A percentile compares a stretch with the other conserved stretches of the same genome.
These are phyloP conservation scores for Candidula unifasciata DNA, from an alignment of 2,888 invertebrate genomes.

Conservation along the genomic window DNA sequence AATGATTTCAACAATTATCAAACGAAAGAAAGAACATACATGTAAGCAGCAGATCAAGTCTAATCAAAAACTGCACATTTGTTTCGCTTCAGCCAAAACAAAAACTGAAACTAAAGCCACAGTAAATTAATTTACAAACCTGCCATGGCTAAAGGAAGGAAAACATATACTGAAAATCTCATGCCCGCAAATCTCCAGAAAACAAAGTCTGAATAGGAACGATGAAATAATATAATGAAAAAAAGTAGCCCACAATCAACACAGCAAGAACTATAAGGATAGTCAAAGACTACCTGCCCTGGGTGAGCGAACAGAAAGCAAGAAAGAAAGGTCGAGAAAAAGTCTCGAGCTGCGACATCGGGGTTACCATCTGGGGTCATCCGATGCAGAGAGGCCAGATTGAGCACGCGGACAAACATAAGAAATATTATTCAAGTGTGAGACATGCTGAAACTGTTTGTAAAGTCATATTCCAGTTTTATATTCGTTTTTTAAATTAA, in stretches of 20 bases:
- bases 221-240: background rate
- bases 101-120: background rate
- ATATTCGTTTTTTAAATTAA: no score
- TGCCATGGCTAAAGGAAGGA: background rate
- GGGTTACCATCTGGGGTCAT: constrained; percentile 46
- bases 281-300: constrained; percentile 51
- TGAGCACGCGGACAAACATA: constrained; percentile 4
- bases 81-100: background rate
- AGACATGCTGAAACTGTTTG: background rate
- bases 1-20: no score
- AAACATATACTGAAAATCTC: background rate
- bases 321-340: constrained; percentile 55
- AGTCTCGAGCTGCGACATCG: constrained; percentile 52
- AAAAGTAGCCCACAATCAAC: background rate
- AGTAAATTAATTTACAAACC: background rate
- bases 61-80: background rate
- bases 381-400: background rate
- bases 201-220: background rate
- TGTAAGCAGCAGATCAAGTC: background rate
- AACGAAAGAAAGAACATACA: background rate
- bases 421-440: constrained; percentile 17
- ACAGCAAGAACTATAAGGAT: background rate
- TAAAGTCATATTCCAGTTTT: no score
- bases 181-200: constrained; percentile 1
- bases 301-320: constrained; percentile 55